Conservation (phyloP, 2,797 vertebrate genomes). For the Anniella stebbinsi region DNA sequence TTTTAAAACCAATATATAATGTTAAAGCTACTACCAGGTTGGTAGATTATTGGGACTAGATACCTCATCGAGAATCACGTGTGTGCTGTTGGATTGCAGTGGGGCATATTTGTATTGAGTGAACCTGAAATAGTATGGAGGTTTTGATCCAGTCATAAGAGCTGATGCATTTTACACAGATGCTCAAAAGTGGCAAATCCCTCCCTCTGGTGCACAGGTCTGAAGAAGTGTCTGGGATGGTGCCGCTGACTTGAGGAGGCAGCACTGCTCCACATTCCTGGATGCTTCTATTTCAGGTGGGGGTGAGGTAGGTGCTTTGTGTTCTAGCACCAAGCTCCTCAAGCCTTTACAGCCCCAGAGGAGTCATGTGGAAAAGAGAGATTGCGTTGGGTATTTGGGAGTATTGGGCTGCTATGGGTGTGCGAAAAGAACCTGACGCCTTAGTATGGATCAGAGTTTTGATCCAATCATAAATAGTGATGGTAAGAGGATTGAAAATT, state of each 20-base stretch:
- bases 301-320: conserved; percentile 77
- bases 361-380: conserved; percentile 63
- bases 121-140: conserved; percentile 65
- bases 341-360: conserved; percentile 75
- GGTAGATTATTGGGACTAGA: background rate
- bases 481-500: background rate
- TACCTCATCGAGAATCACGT: background rate
- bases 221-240: conserved; percentile 77
- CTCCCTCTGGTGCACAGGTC: conserved; percentile 75
- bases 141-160: conserved; percentile 76
- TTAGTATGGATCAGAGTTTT: background rate
- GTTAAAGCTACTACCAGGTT: background rate
- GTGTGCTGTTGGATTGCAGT: background rate
- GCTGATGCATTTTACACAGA: conserved; percentile 76
- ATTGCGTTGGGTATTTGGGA: conserved; percentile 26
- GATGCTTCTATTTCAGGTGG: conserved; percentile 76
- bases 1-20: background rate
- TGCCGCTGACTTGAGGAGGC: conserved; percentile 76
- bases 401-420: background rate
- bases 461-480: background rate
- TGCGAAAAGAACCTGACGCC: background rate
- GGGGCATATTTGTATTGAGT: conserved; percentile 48
- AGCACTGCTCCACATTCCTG: conserved; percentile 77
- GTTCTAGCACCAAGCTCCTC: conserved; percentile 78
- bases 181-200: conserved; percentile 78